phyloP scores from a whole-genome alignment of 2,888 invertebrate genomes.

The Cremastinae sp. region DNA sequence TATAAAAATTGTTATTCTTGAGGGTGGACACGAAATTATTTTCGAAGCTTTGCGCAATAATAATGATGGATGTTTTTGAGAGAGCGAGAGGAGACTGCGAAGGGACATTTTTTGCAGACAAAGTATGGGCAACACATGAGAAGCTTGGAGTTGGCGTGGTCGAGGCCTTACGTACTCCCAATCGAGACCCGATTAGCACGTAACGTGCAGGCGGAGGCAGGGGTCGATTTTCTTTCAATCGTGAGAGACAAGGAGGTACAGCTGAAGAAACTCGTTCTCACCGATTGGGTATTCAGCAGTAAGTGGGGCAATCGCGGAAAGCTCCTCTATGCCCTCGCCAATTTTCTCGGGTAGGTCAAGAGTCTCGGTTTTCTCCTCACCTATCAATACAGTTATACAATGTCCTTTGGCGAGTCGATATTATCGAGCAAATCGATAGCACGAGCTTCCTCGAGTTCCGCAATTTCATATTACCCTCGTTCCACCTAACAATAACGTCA shows the following conservation, averaged over 20 bases:
- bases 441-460: not conserved
- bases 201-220: conserved; percentile 78
- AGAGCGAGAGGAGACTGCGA: no score
- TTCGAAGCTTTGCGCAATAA: no score
- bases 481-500: no score
- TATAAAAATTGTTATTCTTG: no score
- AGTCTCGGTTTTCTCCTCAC: conserved; percentile 24
- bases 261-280: conserved; percentile 79
- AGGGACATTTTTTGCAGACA: conserved; percentile 63
- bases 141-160: conserved; percentile 81
- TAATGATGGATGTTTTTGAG: no score
- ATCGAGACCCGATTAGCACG: conserved; percentile 75
- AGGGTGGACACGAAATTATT: no score
- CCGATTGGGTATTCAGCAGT: conserved; percentile 81
- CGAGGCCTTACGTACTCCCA: conserved; percentile 78
- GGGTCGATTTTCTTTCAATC: conserved; percentile 78
- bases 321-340: conserved; percentile 74
- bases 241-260: conserved; percentile 80
- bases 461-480: not conserved
- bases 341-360: conserved; percentile 72
- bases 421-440: conserved; percentile 29
- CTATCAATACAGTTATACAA: conserved; percentile 7
- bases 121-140: conserved; percentile 81
- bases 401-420: not conserved
- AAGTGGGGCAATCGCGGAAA: conserved; percentile 77